A percentile compares a stretch with the other conserved stretches of the same genome.
Evolutionary conservation across 2,797 vertebrate species (phyloP).

Genomic region (Allochrocebus solatus): DNA sequence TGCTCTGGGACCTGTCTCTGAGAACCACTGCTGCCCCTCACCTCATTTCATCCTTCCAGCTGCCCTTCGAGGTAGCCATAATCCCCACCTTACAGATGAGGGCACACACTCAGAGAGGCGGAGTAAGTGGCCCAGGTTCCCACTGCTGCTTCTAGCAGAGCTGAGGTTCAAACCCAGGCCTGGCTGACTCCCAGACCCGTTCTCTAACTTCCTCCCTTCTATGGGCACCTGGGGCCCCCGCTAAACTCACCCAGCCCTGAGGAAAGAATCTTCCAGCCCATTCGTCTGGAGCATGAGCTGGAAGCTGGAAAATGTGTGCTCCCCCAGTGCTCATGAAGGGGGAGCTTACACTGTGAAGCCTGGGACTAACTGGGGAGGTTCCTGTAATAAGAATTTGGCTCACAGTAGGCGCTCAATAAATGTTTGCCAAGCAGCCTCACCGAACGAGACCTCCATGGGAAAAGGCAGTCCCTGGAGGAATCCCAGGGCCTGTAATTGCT

Average conservation of each 20-base stretch:
- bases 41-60: background rate
- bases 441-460: background rate
- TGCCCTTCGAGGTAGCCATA: background rate
- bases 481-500: background rate
- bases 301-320: background rate
- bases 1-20: background rate
- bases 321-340: fast-evolving
- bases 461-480: background rate
- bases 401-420: background rate
- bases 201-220: background rate
- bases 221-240: background rate
- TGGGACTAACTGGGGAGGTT: background rate
- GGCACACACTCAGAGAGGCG: background rate
- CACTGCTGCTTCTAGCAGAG: background rate
- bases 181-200: background rate
- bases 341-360: background rate
- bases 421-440: background rate
- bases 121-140: background rate
- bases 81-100: background rate
- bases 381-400: background rate
- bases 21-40: fast-evolving
- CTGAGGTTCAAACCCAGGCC: background rate
- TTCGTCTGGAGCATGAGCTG: background rate
- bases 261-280: background rate
- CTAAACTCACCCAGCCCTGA: background rate